Conservation (phyloP, 2,888 invertebrate species). For the Tetramorium bicarinatum region DNA sequence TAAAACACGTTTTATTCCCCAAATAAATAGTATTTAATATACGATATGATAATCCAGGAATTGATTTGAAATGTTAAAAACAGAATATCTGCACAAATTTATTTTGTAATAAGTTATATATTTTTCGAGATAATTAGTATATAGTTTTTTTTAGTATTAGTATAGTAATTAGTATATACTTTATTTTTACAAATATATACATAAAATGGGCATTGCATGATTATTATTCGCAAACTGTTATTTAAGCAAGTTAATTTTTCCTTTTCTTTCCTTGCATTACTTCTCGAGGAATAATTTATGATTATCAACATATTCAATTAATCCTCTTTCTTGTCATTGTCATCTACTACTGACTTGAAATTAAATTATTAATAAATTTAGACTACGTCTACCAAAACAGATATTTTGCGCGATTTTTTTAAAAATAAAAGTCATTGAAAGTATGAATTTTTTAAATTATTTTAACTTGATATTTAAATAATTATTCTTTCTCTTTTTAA, state of each 20-base stretch:
- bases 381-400: background rate
- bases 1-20: background rate
- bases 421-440: background rate
- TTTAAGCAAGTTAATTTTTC: background rate
- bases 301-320: background rate
- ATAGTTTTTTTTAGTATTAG: too few species aligned
- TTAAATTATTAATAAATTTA: background rate
- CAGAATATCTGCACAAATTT: conserved; percentile 2
- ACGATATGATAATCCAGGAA: background rate
- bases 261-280: background rate
- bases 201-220: background rate
- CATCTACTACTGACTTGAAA: background rate
- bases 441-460: background rate
- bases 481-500: conserved; percentile 10
- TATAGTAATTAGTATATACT: background rate
- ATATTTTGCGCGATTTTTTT: background rate
- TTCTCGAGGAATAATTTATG: background rate
- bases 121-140: background rate
- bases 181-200: background rate
- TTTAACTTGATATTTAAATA: background rate
- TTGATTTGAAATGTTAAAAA: conserved; percentile 1
- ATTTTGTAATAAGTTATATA: background rate
- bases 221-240: background rate
- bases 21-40: background rate
- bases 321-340: background rate